Base-by-base conservation (phyloP, 2,797 vertebrate species). In the Oryzias sinensis region DNA sequence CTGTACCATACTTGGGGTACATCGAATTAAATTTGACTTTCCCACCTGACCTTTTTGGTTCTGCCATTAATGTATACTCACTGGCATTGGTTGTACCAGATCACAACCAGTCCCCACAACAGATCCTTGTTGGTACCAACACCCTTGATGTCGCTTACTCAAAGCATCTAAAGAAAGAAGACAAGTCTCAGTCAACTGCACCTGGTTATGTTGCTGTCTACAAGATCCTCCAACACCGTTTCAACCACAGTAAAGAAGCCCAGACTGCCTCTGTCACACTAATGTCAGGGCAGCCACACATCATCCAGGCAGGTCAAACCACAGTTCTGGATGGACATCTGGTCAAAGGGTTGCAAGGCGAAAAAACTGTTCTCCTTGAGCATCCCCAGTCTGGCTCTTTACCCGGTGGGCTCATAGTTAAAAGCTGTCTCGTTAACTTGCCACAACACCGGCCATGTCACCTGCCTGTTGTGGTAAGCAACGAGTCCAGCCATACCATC, bases 391-490 rank as follows among this genome's bases (percentile, higher is more conserved):
- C 14, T 3, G 8, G 14, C 13, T 3, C 25, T 7, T 15, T 27
- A 4, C 48, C 48, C 2, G 48, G 48, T 27, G 48, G 48, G 7
- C 48, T 49, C 24, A 8, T n/a, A 1, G 24, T 49, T 2, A 16
- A 49, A 15, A 3, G 24, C 5, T 49, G 49, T 14, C 29, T 51
- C 17, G 40, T 40, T 18, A 20, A 51, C 7, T 3, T 52, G 14
- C 50, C 50, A 13, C 50, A 22, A 52, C 33, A 52, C 3, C 0
- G 33, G 50, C 50, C 50, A 14, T 52, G 50, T 52, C 17, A 52
- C 14, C 5, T 52, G 50, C 50, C 50, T 20, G 50, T 52, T 40
- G 50, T 40, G 6, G 17, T 41, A 7, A 52, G 5, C 14, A 50
- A 37, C 33, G 49, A 52, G 49, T 41, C 29, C 14, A 17, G 40